phyloP scores from a whole-genome alignment of 2,113 vertebrate genomes.

The Egretta garzetta region DNA sequence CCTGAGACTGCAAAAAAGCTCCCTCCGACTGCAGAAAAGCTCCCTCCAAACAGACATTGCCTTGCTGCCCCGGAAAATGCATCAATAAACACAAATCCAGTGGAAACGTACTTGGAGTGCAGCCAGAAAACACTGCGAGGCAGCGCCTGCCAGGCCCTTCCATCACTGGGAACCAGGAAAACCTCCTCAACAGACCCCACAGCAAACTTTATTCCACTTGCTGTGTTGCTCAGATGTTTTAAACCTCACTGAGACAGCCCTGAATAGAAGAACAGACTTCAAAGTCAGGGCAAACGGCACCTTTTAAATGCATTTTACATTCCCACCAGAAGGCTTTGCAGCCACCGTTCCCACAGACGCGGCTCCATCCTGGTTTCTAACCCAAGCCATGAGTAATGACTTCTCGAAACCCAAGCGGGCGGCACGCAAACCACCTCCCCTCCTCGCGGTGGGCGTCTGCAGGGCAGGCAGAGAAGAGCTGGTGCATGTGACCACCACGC shows the following conservation, averaged over 20 bases:
- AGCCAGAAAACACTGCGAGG: neutral
- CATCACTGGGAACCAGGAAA: conserved; percentile 7
- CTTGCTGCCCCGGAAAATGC: conserved; percentile 41
- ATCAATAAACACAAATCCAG: conserved; percentile 21
- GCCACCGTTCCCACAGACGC: neutral
- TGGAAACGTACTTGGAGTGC: conserved; percentile 23
- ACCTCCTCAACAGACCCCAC: neutral
- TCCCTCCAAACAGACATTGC: neutral
- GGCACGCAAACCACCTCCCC: neutral
- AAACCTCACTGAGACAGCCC: neutral
- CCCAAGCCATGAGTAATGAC: conserved; percentile 37
- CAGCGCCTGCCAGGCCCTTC: neutral
- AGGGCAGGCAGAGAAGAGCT: neutral
- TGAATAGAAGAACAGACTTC: conserved; percentile 24
- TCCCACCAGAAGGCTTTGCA: neutral
- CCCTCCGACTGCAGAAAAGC: neutral
- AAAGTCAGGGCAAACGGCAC: conserved; percentile 32
- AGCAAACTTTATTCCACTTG: neutral
- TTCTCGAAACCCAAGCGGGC: neutral
- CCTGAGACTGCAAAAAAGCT: neutral
- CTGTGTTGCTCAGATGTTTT: neutral
- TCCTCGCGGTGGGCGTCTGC: neutral
- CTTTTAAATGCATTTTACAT: neutral
- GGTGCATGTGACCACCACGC: neutral
- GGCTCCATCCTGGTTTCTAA: conserved; percentile 26